Base-by-base conservation (phyloP, 2,797 vertebrate species). In the Caiman crocodilus region DNA sequence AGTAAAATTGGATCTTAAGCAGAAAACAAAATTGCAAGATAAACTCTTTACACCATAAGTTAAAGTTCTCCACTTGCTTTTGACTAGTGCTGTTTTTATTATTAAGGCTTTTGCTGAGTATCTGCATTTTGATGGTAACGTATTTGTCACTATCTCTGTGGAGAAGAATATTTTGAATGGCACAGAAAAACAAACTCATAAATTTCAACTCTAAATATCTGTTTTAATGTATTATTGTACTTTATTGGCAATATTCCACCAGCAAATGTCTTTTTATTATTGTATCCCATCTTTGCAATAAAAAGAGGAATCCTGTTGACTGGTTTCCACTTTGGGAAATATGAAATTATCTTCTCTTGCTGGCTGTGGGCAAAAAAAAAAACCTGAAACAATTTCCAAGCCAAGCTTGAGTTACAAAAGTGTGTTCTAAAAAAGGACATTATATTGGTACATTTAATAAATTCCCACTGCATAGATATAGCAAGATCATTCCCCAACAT, bases 51-150 rank as follows among this genome's bases (percentile, higher is more conserved):
- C 79, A 93, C 78, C 81, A 89, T 69, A 96, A 96, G 88, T 93
- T 96, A 92, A 95, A 90, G 94, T 96, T 97, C 87, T 94, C 88
- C 88, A 84, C 93, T 90, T 95, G 96, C 84, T 96, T 96, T 97
- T 96, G 94, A 94, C 0, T 13, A 90, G 91, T 97, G 90, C 93
- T 96, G 77, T 69, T 98, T 97, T 97, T 97, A 96, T 98, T 98
- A 97, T 96, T 97, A 97, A 97, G 96, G 88, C 64, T 94, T 97
- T 96, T 97, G 92, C 94, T 92, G 96, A 97, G 94, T 95, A 71
- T 82, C 95, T 96, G 96, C 94, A 88, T 98, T 98, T 98, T 97
- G 94, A 97, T 95, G 96, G 95, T 97, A 97, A 98, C 95, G 93
- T 95, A 96, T 96, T 97, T 97, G 92, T 97, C 94, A 96, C 91